These are phyloP conservation scores for Gopherus evgoodei DNA, from an alignment of 2,113 vertebrate species.

Conservation along the genomic window DNA sequence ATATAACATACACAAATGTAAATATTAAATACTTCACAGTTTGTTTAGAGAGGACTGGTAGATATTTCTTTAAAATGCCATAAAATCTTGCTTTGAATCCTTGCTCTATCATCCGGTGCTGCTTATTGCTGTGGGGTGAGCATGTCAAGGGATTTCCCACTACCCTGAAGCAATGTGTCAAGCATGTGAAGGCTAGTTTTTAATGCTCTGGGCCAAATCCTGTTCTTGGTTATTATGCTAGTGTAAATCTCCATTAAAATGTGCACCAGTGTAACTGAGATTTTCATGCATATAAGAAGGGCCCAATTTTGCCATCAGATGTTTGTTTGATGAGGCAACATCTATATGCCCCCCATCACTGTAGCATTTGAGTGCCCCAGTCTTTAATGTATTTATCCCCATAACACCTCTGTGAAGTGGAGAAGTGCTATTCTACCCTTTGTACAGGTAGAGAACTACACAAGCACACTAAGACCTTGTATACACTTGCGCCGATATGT, in stretches of 20 bases:
- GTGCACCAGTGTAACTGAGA: background rate
- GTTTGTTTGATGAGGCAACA: background rate
- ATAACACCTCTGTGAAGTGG: background rate
- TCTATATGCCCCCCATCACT: background rate
- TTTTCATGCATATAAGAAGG: rapidly evolving
- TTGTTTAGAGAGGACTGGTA: background rate
- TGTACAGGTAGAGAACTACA: background rate
- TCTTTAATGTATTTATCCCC: background rate
- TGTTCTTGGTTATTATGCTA: background rate
- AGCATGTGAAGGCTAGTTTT: background rate
- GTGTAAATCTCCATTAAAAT: background rate
- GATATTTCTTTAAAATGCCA: background rate
- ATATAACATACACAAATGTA: background rate
- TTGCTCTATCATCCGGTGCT: background rate
- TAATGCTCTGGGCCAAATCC: background rate
- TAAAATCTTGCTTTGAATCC: background rate
- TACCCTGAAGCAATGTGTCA: background rate
- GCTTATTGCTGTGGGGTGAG: background rate
- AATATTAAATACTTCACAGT: background rate
- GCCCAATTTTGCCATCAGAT: background rate
- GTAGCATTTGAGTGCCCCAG: rapidly evolving
- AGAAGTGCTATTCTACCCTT: background rate
- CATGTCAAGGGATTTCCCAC: background rate
- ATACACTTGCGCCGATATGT: background rate
- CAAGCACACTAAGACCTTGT: background rate